Base-by-base conservation (phyloP, 2,113 vertebrate genomes). In the Eupsittula cactorum region DNA sequence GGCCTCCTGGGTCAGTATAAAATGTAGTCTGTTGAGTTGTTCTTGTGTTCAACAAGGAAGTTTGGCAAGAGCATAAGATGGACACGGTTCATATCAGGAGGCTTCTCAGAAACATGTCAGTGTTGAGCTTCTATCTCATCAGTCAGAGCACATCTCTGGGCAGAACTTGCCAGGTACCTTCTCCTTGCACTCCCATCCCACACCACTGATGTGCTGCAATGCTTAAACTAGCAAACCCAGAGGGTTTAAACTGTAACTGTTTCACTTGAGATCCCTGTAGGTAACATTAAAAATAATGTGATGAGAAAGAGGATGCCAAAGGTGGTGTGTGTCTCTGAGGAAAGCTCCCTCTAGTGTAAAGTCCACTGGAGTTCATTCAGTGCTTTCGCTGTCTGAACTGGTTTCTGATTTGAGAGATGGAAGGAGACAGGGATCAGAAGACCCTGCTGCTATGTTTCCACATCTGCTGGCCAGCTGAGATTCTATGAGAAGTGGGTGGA, bases 281-380 rank as follows among this genome's bases (percentile, higher is more conserved):
- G 25, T 50, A 17, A 19, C 3, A 1, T 3, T 68, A 28, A 42
- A 91, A 91, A 60, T 33, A 35, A 13, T 37, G n/a, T n/a, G n/a
- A 11, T 33, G 78, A 83, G 86, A 71, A 53, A 50, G 35, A 47
- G n/a, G 46, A 52, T 70, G 44, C 41, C 44, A 52, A 55, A 27
- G 16, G 73, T 57, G 65, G 11, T 52, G 50, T 27, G 55, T 62
- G 17, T 86, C 77, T 57, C 92, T 65, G 69, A 65, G 70, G 57
- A 88, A 88, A 70, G 94, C 86, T 95, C 95, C 92, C 77, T 87
- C 86, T 96, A 91, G 82, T 78, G 94, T 95, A 39, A 87, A 75
- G 49, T 92, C 44, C 4, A 14, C 59, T 87, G 69, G 82, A 80
- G 44, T 86, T 93, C 35, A 53, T 63, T 20, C 9, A 35, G 19